Evolutionary conservation across 2,888 invertebrate genomes (phyloP), one percentile per base, ranked within the genome.

Genomic region (Mesoligia furuncula): DNA sequence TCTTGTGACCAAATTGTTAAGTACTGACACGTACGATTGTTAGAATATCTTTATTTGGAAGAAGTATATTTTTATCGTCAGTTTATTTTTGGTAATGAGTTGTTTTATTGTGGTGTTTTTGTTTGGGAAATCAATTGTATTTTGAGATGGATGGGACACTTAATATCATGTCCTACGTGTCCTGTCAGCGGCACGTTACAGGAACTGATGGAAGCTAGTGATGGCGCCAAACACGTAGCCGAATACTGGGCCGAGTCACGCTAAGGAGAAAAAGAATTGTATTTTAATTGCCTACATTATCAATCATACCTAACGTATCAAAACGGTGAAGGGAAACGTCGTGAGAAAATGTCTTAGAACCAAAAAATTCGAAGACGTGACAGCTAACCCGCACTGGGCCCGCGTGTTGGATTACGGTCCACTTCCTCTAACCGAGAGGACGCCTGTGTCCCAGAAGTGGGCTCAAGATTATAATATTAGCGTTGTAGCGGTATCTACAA

Each of bases 1-100:
- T 86, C 81, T 91, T 91, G 88, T 75, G 81, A 80, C 85, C 86
- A 90, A 86, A 89, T 89, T 89, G 90, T 88, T 85, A 81, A 73
- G 86, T 91, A 91, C 89, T 80, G 39, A 83, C 86, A 78, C n/a
- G 73, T 6, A 73, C 74, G 79, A 69, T 84, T 87, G 85, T 84
- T 70, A 80, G 71, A 6, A 61, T 61, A 39, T 62, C 66, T 78
- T 76, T 84, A 68, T 79, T 77, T 73, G 51, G 31, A 27, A 42
- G 71, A 57, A 68, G 69, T 77, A 72, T 68, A 31, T 61, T 75
- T 74, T 78, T 64, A 66, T 72, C 36, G 42, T 17, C 59, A 20
- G 64, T 59, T 80, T 64, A n/a, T 65, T 80, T 77, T 71, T 54
- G 20, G 57, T 13, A 48, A 54, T 1, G 51, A 42, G 24, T 70